Evolutionary conservation across 2,888 invertebrate species (phyloP), one percentile per base, ranked within the genome.

Genomic region (Caenorhabditis sp.): DNA sequence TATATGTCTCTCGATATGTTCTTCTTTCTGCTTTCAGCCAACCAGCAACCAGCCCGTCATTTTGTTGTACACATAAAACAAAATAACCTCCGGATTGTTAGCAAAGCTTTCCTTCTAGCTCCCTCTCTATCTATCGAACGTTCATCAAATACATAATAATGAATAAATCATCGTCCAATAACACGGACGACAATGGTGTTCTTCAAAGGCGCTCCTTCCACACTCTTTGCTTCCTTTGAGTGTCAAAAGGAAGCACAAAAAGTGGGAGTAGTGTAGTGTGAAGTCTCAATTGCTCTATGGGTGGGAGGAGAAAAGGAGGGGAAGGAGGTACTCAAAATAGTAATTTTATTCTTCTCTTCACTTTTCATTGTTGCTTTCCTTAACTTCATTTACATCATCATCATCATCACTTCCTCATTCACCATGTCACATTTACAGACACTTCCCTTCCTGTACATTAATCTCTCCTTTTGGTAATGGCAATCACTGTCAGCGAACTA

Each of bases 401-500:
- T 53, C 50, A 13, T 35, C 47, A 24, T n/a, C 15, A 44, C 35
- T 50, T 50, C 32, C 32, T 44, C 28, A 37, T 32, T 13, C 61
- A 69, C 53, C 51, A 35, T 68, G 32, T 60, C 53, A 44, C 20
- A 28, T 56, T 50, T 58, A 20, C 32, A 32, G 5, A 32, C 50
- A n/a, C n/a, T n/a, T n/a, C n/a, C n/a, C n/a, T n/a, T n/a, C n/a
- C n/a, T n/a, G n/a, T n/a, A n/a, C n/a, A n/a, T n/a, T n/a, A n/a
- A n/a, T n/a, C n/a, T n/a, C 13, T 13, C 40, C 13, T 5, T 13
- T 13, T 40, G 40, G 50, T 20, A 55, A 80, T 80, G 80, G 80
- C 80, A 24, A 80, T 80, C 51, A 80, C 80, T 20, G 72, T 80
- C 4, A 69, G 69, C 69, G 76, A 81, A 61, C 55, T 76, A 40